Evolutionary conservation across 2,888 invertebrate genomes (phyloP).

Genomic region (Noctua comes): DNA sequence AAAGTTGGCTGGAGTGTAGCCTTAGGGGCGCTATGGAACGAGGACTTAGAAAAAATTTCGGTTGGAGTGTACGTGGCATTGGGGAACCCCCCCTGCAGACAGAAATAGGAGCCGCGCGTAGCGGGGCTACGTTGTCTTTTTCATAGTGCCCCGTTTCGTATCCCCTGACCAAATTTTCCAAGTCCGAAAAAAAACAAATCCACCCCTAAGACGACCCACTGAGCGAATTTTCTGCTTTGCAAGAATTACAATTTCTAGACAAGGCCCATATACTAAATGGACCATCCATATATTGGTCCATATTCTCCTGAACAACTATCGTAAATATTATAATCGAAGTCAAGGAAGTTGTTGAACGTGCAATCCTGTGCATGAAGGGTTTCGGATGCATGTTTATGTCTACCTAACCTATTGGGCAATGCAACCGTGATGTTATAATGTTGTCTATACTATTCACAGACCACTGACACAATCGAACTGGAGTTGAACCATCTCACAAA

Average conservation of each 20-base stretch:
- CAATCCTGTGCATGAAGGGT: neutral
- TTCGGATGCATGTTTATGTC: neutral
- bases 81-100: too few relatives aligned
- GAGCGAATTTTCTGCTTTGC: neutral
- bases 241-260: neutral
- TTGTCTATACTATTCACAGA: slow-evolving; percentile 51
- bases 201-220: too few relatives aligned
- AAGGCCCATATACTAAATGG: neutral
- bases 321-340: neutral
- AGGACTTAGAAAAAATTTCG: too few relatives aligned
- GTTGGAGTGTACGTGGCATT: too few relatives aligned
- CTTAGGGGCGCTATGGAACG: too few relatives aligned
- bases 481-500: slow-evolving; percentile 68
- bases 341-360: neutral
- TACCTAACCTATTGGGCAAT: too few relatives aligned
- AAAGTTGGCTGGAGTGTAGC: too few relatives aligned
- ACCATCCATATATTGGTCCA: neutral
- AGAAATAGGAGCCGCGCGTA: too few relatives aligned
- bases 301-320: neutral
- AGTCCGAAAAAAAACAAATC: too few relatives aligned
- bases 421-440: neutral
- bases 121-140: too few relatives aligned
- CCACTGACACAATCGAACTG: slow-evolving; percentile 57
- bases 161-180: too few relatives aligned
- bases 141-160: too few relatives aligned